Evolutionary conservation across 2,888 invertebrate species (phyloP).

Genomic region (Erebia palarica): DNA sequence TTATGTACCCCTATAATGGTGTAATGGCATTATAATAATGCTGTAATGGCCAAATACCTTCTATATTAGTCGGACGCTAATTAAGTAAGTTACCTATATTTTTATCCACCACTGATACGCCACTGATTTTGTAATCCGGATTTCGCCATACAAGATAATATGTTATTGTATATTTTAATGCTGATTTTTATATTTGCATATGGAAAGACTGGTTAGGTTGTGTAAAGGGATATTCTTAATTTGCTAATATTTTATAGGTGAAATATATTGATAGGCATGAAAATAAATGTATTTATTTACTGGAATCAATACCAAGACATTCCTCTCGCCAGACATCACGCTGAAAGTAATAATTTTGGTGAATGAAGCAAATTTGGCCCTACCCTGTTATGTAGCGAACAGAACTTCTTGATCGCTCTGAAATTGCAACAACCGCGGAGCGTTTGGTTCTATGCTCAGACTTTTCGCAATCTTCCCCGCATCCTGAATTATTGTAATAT

Average conservation of each 20-base stretch:
- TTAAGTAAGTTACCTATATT: conserved; percentile 7
- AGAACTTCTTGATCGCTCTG: too few species aligned
- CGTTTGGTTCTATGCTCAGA: too few species aligned
- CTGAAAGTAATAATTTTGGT: neutral
- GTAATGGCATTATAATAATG: too few species aligned
- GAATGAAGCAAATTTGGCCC: too few species aligned
- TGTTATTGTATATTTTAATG: conserved; percentile 17
- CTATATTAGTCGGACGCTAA: conserved; percentile 26
- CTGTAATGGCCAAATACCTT: too few species aligned
- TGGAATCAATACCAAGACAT: neutral
- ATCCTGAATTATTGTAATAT: too few species aligned
- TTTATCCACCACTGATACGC: neutral
- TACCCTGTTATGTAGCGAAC: too few species aligned
- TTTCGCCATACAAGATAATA: neutral
- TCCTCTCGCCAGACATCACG: neutral
- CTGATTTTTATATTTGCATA: conserved; percentile 18
- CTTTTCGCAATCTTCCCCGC: too few species aligned
- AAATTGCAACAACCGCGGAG: too few species aligned
- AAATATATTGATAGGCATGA: conserved; percentile 6
- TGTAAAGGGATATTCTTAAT: conserved; percentile 30
- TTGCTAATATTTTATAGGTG: conserved; percentile 24
- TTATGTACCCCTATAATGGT: too few species aligned
- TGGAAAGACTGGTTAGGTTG: conserved; percentile 41
- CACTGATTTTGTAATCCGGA: neutral
- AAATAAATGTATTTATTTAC: neutral